Evolutionary conservation across 2,113 vertebrate genomes (phyloP).

Genomic region (Dipodomys spectabilis): DNA sequence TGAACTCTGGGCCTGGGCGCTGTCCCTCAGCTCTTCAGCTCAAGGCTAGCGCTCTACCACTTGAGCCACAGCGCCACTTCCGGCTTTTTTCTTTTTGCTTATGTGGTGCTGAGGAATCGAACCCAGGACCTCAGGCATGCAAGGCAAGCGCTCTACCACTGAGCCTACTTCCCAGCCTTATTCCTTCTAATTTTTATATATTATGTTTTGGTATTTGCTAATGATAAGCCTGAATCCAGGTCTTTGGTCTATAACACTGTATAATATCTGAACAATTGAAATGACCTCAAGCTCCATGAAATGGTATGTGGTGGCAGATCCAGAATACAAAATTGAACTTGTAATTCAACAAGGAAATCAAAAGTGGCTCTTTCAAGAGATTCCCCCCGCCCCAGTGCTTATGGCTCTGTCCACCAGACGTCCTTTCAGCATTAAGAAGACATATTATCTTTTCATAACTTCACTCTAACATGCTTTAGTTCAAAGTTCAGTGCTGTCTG

Average conservation of each 20-base stretch:
- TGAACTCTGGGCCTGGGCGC: no score
- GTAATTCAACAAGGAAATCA: constrained; percentile 46
- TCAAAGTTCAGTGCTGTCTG: constrained; percentile 27
- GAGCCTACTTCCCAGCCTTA: no score
- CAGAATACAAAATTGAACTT: not conserved
- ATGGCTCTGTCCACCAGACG: not conserved
- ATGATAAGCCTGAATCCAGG: not conserved
- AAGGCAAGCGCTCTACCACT: no score
- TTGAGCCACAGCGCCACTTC: no score
- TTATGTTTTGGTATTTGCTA: not conserved
- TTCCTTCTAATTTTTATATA: no score
- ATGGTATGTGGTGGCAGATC: not conserved
- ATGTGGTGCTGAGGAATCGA: no score
- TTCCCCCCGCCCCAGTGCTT: not conserved
- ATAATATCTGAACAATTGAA: not conserved
- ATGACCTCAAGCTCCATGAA: not conserved
- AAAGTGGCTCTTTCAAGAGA: constrained; percentile 22
- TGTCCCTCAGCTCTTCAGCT: no score
- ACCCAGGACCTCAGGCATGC: no score
- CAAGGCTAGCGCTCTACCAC: no score
- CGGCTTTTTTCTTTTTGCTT: no score
- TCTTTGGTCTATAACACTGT: not conserved
- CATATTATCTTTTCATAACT: not conserved
- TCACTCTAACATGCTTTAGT: constrained; percentile 27
- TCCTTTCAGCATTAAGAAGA: not conserved